A percentile compares a stretch with the other conserved stretches of the same genome.
These are phyloP conservation scores for Valencia hispanica DNA, from an alignment of 2,797 vertebrate species.

Conservation along the genomic window DNA sequence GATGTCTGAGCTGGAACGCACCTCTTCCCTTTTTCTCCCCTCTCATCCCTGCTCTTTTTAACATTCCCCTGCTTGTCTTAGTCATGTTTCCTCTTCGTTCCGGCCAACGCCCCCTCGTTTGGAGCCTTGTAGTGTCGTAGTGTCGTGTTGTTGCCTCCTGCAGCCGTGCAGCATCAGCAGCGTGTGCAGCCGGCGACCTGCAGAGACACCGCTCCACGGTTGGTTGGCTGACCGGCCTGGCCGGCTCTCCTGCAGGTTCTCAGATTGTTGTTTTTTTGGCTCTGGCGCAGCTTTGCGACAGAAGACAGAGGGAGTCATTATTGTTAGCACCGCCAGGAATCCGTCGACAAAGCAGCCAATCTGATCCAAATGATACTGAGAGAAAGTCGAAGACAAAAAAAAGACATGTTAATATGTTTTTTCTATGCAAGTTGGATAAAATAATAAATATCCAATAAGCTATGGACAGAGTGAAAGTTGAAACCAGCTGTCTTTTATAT, in stretches of 20 bases:
- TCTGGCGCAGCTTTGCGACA: conserved; percentile 35
- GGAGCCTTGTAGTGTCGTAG: conserved; percentile 11
- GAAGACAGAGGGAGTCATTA: conserved; percentile 36
- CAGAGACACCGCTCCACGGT: conserved; percentile 37
- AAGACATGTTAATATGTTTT: neutral
- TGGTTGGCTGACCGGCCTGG: neutral
- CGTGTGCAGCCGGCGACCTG: conserved; percentile 36
- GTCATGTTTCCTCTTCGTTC: conserved; percentile 7
- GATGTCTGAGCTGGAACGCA: neutral
- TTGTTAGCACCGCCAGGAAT: conserved; percentile 54
- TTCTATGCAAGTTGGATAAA: neutral
- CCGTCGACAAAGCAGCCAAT: conserved; percentile 26
- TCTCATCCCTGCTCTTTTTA: too few relatives aligned
- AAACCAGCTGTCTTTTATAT: neutral
- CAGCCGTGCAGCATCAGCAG: conserved; percentile 27
- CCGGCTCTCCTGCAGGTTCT: conserved; percentile 43
- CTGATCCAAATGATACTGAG: conserved; percentile 10
- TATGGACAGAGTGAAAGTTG: neutral
- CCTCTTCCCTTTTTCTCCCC: too few relatives aligned
- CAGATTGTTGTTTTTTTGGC: conserved; percentile 23
- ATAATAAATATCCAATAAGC: neutral
- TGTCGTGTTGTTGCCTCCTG: conserved; percentile 17
- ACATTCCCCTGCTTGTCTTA: neutral
- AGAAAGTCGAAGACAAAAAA: neutral
- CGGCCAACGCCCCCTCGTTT: conserved; percentile 31